A percentile compares a stretch with the other conserved stretches of the same genome.
phyloP scores from a whole-genome alignment of 2,797 vertebrate species.

The Gastrophryne carolinensis region DNA sequence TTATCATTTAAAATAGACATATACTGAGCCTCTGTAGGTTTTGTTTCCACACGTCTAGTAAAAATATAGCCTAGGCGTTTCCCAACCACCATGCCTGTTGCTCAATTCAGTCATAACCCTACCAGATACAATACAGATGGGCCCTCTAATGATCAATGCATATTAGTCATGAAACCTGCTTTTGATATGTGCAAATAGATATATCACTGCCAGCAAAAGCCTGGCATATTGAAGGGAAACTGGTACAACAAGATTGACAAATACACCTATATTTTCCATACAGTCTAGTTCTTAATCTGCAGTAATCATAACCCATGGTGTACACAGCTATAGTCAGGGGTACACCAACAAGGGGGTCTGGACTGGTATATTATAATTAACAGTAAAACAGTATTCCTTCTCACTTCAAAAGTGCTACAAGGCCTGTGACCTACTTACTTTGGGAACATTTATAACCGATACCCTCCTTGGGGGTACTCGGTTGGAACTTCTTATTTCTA shows the following conservation, averaged over 20 bases:
- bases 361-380: too few relatives aligned
- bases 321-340: too few relatives aligned
- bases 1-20: not conserved
- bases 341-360: too few relatives aligned
- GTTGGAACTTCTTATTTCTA: too few relatives aligned
- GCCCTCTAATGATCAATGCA: not conserved
- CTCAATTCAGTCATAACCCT: not conserved
- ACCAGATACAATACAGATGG: not conserved
- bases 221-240: not conserved
- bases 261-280: not conserved
- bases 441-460: too few relatives aligned
- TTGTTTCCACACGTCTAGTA: not conserved
- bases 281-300: too few relatives aligned
- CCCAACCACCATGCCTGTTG: not conserved
- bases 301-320: too few relatives aligned
- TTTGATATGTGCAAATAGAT: not conserved
- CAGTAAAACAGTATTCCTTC: too few relatives aligned
- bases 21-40: not conserved
- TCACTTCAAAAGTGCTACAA: too few relatives aligned
- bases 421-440: too few relatives aligned
- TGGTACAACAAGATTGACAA: not conserved
- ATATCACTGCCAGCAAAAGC: not conserved
- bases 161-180: not conserved
- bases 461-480: too few relatives aligned
- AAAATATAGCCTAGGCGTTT: not conserved